Percentiles rank a stretch among this genome's conserved stretches.
phyloP scores from a whole-genome alignment of 2,113 vertebrate genomes.

The Lonchura striata region DNA sequence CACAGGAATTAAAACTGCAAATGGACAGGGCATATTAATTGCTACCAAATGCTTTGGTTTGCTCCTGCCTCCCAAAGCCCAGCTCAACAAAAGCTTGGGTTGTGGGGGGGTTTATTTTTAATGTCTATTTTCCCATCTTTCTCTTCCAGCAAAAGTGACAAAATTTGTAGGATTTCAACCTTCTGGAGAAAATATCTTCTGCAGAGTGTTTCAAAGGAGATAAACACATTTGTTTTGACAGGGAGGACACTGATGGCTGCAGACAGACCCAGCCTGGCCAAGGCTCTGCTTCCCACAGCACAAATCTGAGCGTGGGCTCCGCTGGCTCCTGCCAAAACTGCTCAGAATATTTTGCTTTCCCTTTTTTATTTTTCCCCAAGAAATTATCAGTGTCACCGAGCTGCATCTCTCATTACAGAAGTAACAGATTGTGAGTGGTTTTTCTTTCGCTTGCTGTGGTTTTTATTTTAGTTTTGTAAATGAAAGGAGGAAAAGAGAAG shows the following conservation, averaged over 20 bases:
- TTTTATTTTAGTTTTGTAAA: neutral
- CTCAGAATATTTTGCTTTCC: neutral
- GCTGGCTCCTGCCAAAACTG: neutral
- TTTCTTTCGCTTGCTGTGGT: neutral
- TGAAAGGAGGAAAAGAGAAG: neutral
- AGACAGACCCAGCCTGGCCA: neutral
- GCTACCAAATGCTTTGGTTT: constrained; percentile 47
- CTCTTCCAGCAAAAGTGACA: neutral
- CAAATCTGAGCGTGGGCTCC: neutral
- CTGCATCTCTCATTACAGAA: neutral
- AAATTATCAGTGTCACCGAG: neutral
- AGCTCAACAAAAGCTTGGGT: neutral
- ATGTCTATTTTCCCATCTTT: neutral
- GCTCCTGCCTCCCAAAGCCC: neutral
- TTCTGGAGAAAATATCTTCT: neutral
- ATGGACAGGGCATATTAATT: constrained; percentile 45
- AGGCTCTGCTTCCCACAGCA: constrained; percentile 4
- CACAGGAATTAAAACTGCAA: constrained; percentile 40
- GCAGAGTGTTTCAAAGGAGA: neutral
- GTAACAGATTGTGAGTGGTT: neutral
- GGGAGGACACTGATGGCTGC: constrained; percentile 6
- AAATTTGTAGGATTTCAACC: neutral
- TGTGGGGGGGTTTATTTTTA: neutral
- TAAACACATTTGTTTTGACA: constrained; percentile 43
- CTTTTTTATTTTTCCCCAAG: neutral